A percentile compares a stretch with the other conserved stretches of the same genome.
phyloP scores from a whole-genome alignment of 2,888 invertebrate genomes.

The Rhagophthalmus giganteus region DNA sequence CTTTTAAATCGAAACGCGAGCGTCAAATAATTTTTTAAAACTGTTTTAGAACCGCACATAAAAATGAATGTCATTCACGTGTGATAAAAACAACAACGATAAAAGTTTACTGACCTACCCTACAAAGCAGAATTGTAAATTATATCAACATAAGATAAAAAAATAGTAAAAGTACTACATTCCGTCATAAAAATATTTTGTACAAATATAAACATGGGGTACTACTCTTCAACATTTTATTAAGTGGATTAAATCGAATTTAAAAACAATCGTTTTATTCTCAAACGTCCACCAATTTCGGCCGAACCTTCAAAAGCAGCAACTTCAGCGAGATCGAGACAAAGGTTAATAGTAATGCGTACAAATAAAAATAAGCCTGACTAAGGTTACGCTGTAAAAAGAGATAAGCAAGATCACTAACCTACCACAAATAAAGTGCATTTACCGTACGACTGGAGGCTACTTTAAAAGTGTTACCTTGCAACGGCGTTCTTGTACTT shows the following conservation, averaged over 20 bases:
- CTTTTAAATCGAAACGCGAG: background rate
- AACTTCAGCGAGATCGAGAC: background rate
- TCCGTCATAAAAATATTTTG: too few relatives aligned
- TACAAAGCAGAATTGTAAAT: constrained; percentile 35
- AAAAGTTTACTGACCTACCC: constrained; percentile 54
- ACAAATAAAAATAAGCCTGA: constrained; percentile 13
- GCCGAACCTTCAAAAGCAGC: too few relatives aligned
- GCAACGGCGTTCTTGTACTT: constrained; percentile 3
- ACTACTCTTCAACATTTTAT: too few relatives aligned
- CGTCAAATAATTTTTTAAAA: constrained; percentile 6
- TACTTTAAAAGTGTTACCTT: constrained; percentile 11
- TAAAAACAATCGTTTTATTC: too few relatives aligned
- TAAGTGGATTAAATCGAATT: too few relatives aligned
- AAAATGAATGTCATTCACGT: constrained; percentile 32
- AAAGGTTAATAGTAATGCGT: background rate
- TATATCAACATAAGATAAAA: constrained; percentile 30
- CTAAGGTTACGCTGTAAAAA: constrained; percentile 14
- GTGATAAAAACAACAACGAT: constrained; percentile 47
- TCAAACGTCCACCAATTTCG: too few relatives aligned
- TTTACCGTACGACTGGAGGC: constrained; percentile 8
- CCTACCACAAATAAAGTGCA: constrained; percentile 38
- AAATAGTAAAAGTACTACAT: constrained; percentile 15
- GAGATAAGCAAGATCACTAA: constrained; percentile 38
- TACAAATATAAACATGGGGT: too few relatives aligned
- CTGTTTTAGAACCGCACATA: constrained; percentile 33